These are phyloP conservation scores for Heteromormyrus szaboi DNA, from an alignment of 2,797 vertebrate species.

Conservation along the genomic window DNA sequence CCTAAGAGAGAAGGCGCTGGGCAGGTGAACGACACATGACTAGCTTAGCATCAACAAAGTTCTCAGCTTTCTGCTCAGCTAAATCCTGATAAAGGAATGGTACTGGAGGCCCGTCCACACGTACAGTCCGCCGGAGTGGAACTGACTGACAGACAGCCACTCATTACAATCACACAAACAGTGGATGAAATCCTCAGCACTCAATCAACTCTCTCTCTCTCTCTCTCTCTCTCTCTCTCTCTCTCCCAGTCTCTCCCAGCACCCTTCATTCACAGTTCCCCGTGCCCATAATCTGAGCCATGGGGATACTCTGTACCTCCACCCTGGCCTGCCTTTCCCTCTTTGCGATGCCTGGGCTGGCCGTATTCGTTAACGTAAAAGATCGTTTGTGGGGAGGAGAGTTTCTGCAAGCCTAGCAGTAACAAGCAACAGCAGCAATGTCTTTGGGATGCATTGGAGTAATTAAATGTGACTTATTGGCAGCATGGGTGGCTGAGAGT, in stretches of 20 bases:
- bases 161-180: constrained; percentile 14
- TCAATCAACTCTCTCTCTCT: background rate
- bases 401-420: background rate
- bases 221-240: background rate
- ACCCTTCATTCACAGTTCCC: background rate
- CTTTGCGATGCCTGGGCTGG: background rate
- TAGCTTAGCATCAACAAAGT: background rate
- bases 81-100: constrained; percentile 1
- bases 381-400: background rate
- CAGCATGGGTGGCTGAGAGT: background rate
- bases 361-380: background rate
- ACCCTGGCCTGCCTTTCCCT: background rate
- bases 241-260: background rate
- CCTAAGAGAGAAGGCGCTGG: background rate
- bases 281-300: background rate
- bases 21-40: background rate
- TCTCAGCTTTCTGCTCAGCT: background rate
- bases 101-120: background rate
- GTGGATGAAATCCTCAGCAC: background rate
- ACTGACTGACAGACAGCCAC: constrained; percentile 19
- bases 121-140: background rate
- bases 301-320: background rate
- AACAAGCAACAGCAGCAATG: background rate
- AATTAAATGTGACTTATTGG: background rate
- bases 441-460: background rate